phyloP scores from a whole-genome alignment of 2,797 vertebrate species.

The Siniperca scherzeri region DNA sequence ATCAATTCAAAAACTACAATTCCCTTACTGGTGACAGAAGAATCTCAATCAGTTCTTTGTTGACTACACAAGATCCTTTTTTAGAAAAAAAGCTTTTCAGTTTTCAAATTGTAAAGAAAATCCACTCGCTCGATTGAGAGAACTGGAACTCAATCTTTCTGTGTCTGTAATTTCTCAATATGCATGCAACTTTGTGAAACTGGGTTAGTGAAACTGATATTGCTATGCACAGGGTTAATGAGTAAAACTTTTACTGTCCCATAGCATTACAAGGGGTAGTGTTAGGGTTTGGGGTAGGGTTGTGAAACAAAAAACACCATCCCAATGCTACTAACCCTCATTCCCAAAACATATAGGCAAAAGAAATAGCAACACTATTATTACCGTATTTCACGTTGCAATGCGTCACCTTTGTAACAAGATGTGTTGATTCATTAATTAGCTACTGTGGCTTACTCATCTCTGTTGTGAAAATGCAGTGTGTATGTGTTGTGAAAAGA shows the following conservation, averaged over 20 bases:
- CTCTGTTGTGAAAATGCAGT: slow-evolving; percentile 6
- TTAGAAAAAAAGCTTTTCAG: slow-evolving; percentile 56
- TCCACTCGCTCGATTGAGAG: slow-evolving; percentile 28
- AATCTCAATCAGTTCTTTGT: slow-evolving; percentile 64
- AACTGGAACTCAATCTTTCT: slow-evolving; percentile 25
- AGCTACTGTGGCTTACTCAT: slow-evolving; percentile 13
- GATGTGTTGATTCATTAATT: slow-evolving; percentile 37
- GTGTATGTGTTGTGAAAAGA: slow-evolving; percentile 17
- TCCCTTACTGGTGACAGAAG: slow-evolving; percentile 49
- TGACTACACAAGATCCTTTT: slow-evolving; percentile 48
- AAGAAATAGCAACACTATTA: slow-evolving; percentile 30
- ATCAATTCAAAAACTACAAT: slow-evolving; percentile 64
- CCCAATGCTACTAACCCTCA: background rate
- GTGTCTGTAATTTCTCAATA: slow-evolving; percentile 17
- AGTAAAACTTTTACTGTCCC: slow-evolving; percentile 12
- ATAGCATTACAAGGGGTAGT: background rate
- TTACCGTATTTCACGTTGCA: background rate
- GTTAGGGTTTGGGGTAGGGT: background rate
- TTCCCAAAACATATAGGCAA: slow-evolving; percentile 8
- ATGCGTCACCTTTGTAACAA: slow-evolving; percentile 14
- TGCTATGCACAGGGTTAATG: slow-evolving; percentile 34
- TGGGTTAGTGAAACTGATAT: slow-evolving; percentile 35
- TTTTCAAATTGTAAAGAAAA: slow-evolving; percentile 59
- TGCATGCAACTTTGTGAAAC: slow-evolving; percentile 43
- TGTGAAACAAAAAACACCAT: background rate